Conservation (phyloP, 2,797 vertebrate genomes). For the Lacerta bilineata region DNA sequence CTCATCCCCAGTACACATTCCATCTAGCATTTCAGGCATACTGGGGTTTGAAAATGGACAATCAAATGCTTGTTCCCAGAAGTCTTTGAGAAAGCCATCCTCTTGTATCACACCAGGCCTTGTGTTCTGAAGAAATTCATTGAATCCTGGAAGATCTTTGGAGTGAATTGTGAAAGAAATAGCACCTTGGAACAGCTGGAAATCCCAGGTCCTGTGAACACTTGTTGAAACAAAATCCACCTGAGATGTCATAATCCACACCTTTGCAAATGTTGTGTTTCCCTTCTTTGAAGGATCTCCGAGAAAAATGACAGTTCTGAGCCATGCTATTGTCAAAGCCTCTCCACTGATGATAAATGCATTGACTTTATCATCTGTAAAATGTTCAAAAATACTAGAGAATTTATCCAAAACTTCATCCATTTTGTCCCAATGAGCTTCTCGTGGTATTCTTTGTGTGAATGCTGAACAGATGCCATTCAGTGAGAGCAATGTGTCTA, state of each 20-base stretch:
- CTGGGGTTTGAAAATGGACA: background rate
- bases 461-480: constrained; percentile 3
- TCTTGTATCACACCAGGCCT: background rate
- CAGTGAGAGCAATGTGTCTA: background rate
- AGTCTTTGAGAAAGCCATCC: background rate
- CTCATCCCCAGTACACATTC: background rate
- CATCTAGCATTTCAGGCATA: too few species aligned
- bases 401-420: rapidly evolving
- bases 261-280: background rate
- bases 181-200: background rate
- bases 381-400: background rate
- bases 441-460: background rate
- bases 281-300: too few species aligned
- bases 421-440: background rate
- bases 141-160: background rate
- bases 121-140: background rate
- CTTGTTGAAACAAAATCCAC: background rate
- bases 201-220: background rate
- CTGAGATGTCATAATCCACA: constrained; percentile 15
- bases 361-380: background rate
- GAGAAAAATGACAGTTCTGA: background rate
- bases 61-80: background rate
- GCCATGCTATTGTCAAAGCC: background rate
- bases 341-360: background rate
- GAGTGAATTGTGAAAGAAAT: background rate